Base-by-base conservation (phyloP, 2,797 vertebrate genomes). In the Chaunax sp. region DNA sequence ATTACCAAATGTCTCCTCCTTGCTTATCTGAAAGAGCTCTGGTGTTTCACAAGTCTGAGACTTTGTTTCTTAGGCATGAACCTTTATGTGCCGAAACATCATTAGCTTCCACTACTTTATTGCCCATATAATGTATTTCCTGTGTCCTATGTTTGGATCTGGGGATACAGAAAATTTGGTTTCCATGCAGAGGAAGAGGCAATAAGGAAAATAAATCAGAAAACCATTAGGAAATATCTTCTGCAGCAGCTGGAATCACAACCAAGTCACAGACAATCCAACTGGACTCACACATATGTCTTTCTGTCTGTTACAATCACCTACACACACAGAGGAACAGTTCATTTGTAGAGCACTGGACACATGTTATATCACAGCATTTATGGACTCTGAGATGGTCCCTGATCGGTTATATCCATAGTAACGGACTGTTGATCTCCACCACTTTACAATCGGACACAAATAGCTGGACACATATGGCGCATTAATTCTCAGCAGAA, bases 171-270 rank as follows among this genome's bases (percentile, higher is more conserved):
- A 79, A 47, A 59, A 49, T 72, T 74, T 90, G 82, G 82, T 86
- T 77, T 67, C 66, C 46, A n/a, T n/a, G n/a, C n/a, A 61, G 67
- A 59, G 65, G 62, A 37, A 37, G 38, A 40, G 28, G 66, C 38
- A 76, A 65, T 43, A n/a, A 54, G 62, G 70, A 80, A 70, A 72
- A 74, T 61, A 5, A 76, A 61, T 77, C 58, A 16, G 50, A 85
- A 85, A 86, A 74, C 64, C 62, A 67, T 81, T 75, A 81, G 58
- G 64, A 83, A 81, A 68, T 57, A 75, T 86, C 75, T 63, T 55
- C 73, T 5, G 20, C 61, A 61, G 87, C 90, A 91, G 87, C 88
- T 92, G 91, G 77, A 82, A 69, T 78, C 82, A 88, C 80, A 87
- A 55, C 69, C 64, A 26, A 66, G 35, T 44, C 30, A 44, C 50